Evolutionary conservation across 2,797 vertebrate genomes (phyloP).

Genomic region (Nothura maculosa): DNA sequence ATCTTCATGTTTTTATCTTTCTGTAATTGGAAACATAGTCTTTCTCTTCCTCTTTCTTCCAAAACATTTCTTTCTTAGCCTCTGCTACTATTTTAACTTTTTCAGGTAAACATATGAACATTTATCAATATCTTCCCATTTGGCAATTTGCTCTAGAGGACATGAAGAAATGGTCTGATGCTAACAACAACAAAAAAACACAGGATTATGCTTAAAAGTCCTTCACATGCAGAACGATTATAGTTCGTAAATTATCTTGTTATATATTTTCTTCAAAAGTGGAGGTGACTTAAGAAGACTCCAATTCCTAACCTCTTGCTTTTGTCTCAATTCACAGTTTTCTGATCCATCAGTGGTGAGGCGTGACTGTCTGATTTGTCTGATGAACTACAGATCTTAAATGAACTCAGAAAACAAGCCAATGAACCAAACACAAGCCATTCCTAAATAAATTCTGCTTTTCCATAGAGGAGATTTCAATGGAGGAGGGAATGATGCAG

Average conservation of each 20-base stretch:
- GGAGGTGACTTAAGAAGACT: neutral
- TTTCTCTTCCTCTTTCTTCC: neutral
- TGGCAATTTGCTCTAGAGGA: neutral
- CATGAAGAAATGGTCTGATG: neutral
- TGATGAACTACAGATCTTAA: neutral
- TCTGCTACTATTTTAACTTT: neutral
- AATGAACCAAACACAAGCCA: too few relatives aligned
- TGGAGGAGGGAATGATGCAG: neutral
- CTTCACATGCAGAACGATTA: accelerated
- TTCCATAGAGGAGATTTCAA: neutral
- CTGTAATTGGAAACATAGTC: neutral
- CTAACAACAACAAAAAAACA: neutral
- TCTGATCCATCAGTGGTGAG: neutral
- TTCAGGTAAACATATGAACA: neutral
- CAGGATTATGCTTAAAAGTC: neutral
- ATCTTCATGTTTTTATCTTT: neutral
- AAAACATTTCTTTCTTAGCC: neutral
- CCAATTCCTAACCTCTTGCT: neutral
- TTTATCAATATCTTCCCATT: neutral
- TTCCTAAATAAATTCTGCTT: neutral
- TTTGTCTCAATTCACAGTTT: neutral
- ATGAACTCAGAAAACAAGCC: neutral
- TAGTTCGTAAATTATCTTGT: neutral
- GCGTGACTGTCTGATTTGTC: neutral
- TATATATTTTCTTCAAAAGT: neutral